Base-by-base conservation (phyloP, 1,140 invertebrate genomes). In the Drosophila jambulina region DNA sequence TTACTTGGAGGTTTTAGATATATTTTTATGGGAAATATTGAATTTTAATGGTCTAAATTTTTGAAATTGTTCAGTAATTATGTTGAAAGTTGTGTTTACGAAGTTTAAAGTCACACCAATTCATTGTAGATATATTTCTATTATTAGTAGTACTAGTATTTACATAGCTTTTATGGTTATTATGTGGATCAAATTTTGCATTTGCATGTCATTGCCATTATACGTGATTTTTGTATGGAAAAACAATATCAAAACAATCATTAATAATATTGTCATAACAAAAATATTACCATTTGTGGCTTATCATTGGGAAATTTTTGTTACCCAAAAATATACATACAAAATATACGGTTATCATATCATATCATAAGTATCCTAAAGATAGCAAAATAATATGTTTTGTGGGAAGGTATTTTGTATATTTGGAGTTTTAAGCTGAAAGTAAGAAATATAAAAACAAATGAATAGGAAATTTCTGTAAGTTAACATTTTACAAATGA, bases 291-390 rank as follows among this genome's bases (percentile, higher is more conserved):
- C 40, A 43, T 43, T 54, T 36, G 5, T 17, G 13, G 19, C 53
- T 63, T 63, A 63, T 40, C 60, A 59, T 40, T 19, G 7, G 8
- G 32, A 13, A 36, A 57, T 38, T 38, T 23, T 38, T 17, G 10
- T 3, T 27, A 5, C 2, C 29, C 27, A 57, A 27, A 58, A 38
- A 40, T 59, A 58, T n/a, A 6, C 21, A n/a, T 15, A 58, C 15
- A 27, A 7, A 17, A 19, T n/a, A 40, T 40, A 40, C 13, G 40
- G 32, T 21, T 63, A 63, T 63, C 61, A 63, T 63, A 60, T 43
- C 62, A 43, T 0, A 32, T n/a, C n/a, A n/a, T n/a, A 32, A 19
- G 21, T 34, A 64, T 59, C 15, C n/a, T 8, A 43, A 19, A 60
- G 54, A 59, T 58, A 63, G 7, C 13, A 13, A 40, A 29, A 40